Percentiles rank a stretch among this genome's conserved stretches.
Evolutionary conservation across 2,888 invertebrate genomes (phyloP).

Genomic region (Ennomos quercinarius): DNA sequence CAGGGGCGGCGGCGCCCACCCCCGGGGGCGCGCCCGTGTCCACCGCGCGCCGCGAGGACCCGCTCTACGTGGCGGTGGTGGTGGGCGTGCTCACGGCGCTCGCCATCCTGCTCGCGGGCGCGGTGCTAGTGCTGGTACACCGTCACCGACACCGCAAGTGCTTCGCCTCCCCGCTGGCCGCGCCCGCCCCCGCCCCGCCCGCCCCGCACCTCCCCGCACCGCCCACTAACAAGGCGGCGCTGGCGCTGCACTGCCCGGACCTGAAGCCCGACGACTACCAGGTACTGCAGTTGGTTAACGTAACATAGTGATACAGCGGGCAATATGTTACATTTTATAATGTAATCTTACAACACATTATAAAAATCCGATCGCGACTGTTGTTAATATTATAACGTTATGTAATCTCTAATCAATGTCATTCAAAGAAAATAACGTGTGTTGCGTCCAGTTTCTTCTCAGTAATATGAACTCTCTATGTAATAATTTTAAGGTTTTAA

Average conservation of each 20-base stretch:
- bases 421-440: too few relatives aligned
- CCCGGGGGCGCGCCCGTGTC: constrained; percentile 83
- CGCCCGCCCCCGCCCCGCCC: constrained; percentile 25
- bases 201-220: constrained; percentile 56
- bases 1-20: constrained; percentile 2
- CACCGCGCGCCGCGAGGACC: constrained; percentile 89
- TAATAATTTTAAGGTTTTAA: too few relatives aligned
- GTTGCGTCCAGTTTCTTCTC: too few relatives aligned
- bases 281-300: too few relatives aligned
- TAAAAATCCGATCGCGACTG: too few relatives aligned
- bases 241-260: constrained; percentile 83
- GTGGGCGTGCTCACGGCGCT: constrained; percentile 91
- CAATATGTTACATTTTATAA: too few relatives aligned
- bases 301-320: too few relatives aligned
- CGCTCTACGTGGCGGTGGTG: constrained; percentile 90
- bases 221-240: constrained; percentile 80
- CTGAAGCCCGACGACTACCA: constrained; percentile 90
- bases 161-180: constrained; percentile 89
- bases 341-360: too few relatives aligned
- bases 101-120: constrained; percentile 89
- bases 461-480: too few relatives aligned
- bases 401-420: too few relatives aligned
- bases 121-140: constrained; percentile 90
- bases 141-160: constrained; percentile 90
- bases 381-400: too few relatives aligned